A percentile compares a stretch with the other conserved stretches of the same genome.
Conservation (phyloP, 2,888 invertebrate species). For the Bibio marci region DNA sequence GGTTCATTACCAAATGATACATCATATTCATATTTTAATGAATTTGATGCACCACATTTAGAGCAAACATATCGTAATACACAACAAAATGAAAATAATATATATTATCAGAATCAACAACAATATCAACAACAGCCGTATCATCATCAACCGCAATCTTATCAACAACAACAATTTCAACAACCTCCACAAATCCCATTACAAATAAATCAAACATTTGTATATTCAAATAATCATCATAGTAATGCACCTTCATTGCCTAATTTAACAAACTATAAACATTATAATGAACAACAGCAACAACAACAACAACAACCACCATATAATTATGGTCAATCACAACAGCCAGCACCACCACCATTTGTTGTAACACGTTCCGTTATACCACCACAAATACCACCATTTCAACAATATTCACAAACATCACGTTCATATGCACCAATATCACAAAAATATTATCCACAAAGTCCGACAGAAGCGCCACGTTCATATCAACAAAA, state of each 20-base stretch:
- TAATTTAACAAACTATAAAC: slow-evolving; percentile 13
- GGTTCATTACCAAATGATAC: slow-evolving; percentile 7
- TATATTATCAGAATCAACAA: not conserved
- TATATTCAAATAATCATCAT: too few species aligned
- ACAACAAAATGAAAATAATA: not conserved
- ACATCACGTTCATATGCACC: slow-evolving; percentile 2
- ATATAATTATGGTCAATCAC: not conserved
- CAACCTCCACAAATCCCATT: not conserved
- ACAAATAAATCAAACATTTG: too few species aligned
- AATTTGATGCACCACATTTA: not conserved
- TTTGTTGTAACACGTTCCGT: too few species aligned
- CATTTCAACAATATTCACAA: slow-evolving; percentile 1
- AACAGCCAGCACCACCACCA: too few species aligned
- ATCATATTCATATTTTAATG: slow-evolving; percentile 1
- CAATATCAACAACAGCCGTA: not conserved
- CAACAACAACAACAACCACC: not conserved
- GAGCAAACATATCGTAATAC: not conserved
- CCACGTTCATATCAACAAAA: not conserved
- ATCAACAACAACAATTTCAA: not conserved
- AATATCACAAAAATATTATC: not conserved
- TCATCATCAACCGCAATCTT: too few species aligned
- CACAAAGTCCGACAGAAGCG: not conserved
- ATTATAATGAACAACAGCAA: not conserved
- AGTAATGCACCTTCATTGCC: slow-evolving; percentile 20
- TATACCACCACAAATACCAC: not conserved